Percentiles rank a stretch among this genome's conserved stretches.
Conservation (phyloP, 2,113 vertebrate genomes). For the Pteronura brasiliensis region DNA sequence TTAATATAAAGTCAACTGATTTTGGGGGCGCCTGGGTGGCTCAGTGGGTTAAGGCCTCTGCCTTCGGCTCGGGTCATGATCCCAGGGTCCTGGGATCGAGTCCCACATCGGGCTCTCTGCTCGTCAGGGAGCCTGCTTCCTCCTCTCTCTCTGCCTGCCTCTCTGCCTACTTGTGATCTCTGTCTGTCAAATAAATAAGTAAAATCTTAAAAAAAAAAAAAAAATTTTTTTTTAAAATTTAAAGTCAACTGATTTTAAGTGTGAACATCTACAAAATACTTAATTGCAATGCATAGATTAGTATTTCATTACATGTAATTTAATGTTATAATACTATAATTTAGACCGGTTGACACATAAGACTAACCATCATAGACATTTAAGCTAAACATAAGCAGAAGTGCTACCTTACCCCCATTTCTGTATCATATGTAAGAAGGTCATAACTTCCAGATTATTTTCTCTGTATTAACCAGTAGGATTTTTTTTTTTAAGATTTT, state of each 20-base stretch:
- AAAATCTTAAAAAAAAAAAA: too few relatives aligned
- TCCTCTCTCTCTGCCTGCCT: too few relatives aligned
- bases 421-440: neutral
- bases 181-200: too few relatives aligned
- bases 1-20: neutral
- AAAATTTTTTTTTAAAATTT: too few relatives aligned
- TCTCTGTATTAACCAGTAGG: neutral
- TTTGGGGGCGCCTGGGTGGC: too few relatives aligned
- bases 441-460: neutral
- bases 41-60: too few relatives aligned
- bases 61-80: too few relatives aligned
- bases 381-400: neutral
- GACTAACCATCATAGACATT: neutral
- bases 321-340: neutral
- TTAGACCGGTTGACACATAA: neutral
- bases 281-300: neutral
- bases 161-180: too few relatives aligned
- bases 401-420: neutral
- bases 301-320: neutral
- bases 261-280: neutral
- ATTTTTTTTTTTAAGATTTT: neutral
- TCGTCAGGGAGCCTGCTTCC: too few relatives aligned
- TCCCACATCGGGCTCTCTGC: too few relatives aligned
- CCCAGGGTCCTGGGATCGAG: too few relatives aligned
- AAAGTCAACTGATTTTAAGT: neutral